Evolutionary conservation across 2,888 invertebrate species (phyloP), one percentile per base, ranked within the genome.

Genomic region (Ecliptopera silaceata): DNA sequence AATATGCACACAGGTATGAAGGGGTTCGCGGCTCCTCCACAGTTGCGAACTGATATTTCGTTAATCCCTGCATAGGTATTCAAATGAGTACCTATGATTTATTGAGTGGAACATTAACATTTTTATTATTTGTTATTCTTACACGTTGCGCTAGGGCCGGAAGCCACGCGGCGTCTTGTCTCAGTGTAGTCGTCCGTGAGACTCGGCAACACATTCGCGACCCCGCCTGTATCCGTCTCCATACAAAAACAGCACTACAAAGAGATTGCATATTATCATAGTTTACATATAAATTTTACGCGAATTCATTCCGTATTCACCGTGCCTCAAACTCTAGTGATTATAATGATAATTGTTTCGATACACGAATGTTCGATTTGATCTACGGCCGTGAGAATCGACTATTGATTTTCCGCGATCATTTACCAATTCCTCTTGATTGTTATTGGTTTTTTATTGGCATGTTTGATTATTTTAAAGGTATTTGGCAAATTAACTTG

Each of bases 71-170:
- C 73, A 89, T 88, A 87, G 77, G 86, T 87, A 91, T 91, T 88
- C 89, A 91, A 90, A 91, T 91, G 89, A 91, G 88, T 77, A 72
- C 84, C 84, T 86, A 88, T 92, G 91, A 91, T 92, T 92, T 92
- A 91, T 92, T 89, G 91, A 92, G 92, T 92, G 91, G 91, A 90
- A 89, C 88, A 91, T 92, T 91, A 86, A 84, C 91, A 92, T 91
- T 91, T 91, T 91, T 91, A 92, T 91, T 92, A 91, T 92, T 92
- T 92, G 91, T 92, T 92, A 91, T 92, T 92, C 86, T 91, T 91
- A 84, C 86, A 86, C 86, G 85, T 87, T 86, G 84, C 49, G 77
- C 69, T 80, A 75, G 87, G 89, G 88, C 87, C 88, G 90, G 91
- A 88, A 90, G 90, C 86, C 89, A 88, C 88, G 90, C 84, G 88